These are phyloP conservation scores for Carposina sasakii DNA, from an alignment of 1,140 invertebrate genomes.

Conservation along the genomic window DNA sequence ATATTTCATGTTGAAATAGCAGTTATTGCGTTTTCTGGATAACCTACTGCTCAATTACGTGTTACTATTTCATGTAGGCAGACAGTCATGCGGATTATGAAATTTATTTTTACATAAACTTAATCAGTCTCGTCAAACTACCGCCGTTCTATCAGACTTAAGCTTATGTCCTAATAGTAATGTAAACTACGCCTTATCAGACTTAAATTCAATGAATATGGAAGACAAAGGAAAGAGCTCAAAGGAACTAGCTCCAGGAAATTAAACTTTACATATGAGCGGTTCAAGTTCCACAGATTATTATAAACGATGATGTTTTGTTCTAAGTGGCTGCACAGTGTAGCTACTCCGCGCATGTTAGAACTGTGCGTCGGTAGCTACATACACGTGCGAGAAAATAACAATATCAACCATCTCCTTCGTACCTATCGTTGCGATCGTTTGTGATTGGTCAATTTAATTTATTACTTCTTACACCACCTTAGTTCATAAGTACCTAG, in stretches of 20 bases:
- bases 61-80: neutral
- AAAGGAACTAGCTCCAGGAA: constrained; percentile 24
- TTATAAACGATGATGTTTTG: neutral
- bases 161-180: neutral
- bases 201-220: constrained; percentile 15
- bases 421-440: neutral
- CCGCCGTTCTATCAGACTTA: neutral
- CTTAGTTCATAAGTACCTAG: too few species aligned
- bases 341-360: too few species aligned
- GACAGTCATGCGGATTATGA: neutral
- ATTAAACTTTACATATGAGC: constrained; percentile 30
- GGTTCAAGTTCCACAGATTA: neutral
- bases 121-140: too few species aligned
- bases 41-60: too few species aligned
- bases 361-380: too few species aligned
- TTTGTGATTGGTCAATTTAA: neutral
- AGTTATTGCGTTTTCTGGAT: too few species aligned
- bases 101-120: too few species aligned
- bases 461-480: neutral
- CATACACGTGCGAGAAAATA: neutral
- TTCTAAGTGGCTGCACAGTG: too few species aligned
- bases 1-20: too few species aligned
- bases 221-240: constrained; percentile 20
- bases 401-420: neutral
- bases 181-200: neutral